phyloP scores from a whole-genome alignment of 2,113 vertebrate genomes.

The Oreotrochilus melanogaster region DNA sequence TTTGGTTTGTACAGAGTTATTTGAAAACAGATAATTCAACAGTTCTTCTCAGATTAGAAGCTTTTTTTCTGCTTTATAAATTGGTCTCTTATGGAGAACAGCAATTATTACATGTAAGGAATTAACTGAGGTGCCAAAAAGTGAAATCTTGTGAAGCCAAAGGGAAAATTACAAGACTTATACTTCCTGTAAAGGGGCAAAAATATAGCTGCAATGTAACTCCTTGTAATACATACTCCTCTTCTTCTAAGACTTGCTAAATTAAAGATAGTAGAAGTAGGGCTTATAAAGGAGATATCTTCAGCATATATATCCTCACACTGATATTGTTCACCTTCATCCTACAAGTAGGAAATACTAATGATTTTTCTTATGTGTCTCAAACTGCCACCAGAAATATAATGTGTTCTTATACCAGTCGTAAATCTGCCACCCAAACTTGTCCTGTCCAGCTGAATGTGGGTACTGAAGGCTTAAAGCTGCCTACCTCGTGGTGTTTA shows the following conservation, averaged over 20 bases:
- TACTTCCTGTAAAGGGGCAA: neutral
- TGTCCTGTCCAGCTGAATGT: neutral
- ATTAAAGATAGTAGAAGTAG: neutral
- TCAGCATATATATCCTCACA: neutral
- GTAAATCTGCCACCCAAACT: conserved; percentile 8
- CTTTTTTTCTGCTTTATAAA: neutral
- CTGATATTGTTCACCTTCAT: neutral
- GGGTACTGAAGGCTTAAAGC: neutral
- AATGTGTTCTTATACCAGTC: neutral
- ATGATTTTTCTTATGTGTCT: conserved; percentile 6
- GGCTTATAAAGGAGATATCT: neutral
- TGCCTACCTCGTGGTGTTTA: neutral
- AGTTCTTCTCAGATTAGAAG: neutral
- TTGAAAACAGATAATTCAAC: neutral
- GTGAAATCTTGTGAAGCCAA: neutral
- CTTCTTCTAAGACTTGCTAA: neutral
- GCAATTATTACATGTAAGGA: neutral
- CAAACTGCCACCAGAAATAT: conserved; percentile 19
- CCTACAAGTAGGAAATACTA: conserved; percentile 12
- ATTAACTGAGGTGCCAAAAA: neutral
- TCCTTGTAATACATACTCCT: neutral
- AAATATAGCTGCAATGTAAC: neutral
- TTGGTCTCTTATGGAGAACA: neutral
- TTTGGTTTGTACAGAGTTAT: neutral
- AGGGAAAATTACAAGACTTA: neutral